phyloP scores from a whole-genome alignment of 2,113 vertebrate species.

The Aplodontia rufa region DNA sequence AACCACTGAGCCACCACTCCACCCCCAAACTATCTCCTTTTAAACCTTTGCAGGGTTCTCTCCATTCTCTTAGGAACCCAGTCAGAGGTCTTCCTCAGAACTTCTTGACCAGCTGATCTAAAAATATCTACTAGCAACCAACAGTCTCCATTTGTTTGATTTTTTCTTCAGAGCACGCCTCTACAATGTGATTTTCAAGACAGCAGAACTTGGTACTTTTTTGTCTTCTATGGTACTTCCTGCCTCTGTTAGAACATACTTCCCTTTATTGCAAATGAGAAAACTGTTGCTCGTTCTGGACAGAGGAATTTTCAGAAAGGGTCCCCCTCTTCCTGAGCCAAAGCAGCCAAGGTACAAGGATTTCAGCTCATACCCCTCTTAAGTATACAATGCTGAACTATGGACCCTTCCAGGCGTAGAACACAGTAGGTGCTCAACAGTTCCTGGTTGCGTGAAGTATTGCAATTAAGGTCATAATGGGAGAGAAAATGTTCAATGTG shows the following conservation, averaged over 20 bases:
- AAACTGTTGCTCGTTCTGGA: neutral
- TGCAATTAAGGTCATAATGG: neutral
- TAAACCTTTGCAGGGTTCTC: neutral
- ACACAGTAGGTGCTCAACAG: slow-evolving; percentile 13
- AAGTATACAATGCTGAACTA: neutral
- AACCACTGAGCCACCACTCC: no score
- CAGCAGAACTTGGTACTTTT: neutral
- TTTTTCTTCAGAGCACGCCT: slow-evolving; percentile 18
- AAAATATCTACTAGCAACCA: neutral
- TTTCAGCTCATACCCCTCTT: neutral
- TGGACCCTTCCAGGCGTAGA: neutral
- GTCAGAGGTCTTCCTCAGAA: neutral
- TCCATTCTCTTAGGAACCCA: neutral
- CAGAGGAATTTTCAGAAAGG: neutral
- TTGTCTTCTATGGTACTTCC: neutral
- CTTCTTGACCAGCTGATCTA: neutral
- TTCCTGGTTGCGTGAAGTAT: neutral
- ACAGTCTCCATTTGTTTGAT: neutral
- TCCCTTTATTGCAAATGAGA: neutral
- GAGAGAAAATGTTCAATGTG: neutral
- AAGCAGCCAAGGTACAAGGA: neutral
- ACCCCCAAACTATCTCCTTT: neutral
- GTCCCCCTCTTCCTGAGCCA: neutral
- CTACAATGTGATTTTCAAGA: neutral
- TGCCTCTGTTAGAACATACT: neutral